Conservation (phyloP, 1,140 invertebrate genomes). For the Laodelphax striatellus region DNA sequence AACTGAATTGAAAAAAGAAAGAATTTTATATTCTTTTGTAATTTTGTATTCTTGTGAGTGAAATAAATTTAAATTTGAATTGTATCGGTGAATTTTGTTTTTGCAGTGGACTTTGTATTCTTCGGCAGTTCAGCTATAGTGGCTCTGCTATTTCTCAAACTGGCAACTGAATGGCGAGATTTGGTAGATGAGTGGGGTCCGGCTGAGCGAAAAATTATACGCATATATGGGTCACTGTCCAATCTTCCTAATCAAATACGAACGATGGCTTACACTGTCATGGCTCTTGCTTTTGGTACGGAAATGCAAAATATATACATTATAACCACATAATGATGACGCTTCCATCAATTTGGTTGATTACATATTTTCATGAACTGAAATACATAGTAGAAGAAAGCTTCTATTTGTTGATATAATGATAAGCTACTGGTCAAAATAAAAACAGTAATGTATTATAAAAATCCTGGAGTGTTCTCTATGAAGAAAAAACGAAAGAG, state of each 20-base stretch:
- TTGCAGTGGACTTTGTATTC: slow-evolving; percentile 18
- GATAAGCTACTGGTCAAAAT: too few relatives aligned
- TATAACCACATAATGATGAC: too few relatives aligned
- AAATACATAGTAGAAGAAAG: too few relatives aligned
- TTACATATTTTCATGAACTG: too few relatives aligned
- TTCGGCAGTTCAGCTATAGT: slow-evolving; percentile 10
- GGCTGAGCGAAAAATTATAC: slow-evolving; percentile 36
- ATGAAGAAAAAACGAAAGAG: too few relatives aligned
- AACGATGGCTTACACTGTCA: slow-evolving; percentile 31
- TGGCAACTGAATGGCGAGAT: slow-evolving; percentile 38
- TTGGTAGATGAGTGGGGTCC: slow-evolving; percentile 38
- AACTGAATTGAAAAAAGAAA: too few relatives aligned
- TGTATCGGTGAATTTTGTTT: neutral
- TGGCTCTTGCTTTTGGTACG: slow-evolving; percentile 35
- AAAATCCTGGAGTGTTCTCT: too few relatives aligned
- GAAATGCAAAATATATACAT: neutral
- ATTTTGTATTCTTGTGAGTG: too few relatives aligned
- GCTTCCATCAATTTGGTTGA: neutral
- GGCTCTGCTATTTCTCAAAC: slow-evolving; percentile 31
- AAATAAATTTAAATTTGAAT: too few relatives aligned
- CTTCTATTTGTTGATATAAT: too few relatives aligned
- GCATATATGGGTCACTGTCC: slow-evolving; percentile 28
- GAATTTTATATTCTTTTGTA: too few relatives aligned
- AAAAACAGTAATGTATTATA: too few relatives aligned
- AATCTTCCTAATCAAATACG: slow-evolving; percentile 33